These are phyloP conservation scores for Agrotis exclamationis DNA, from an alignment of 2,888 invertebrate species.

Conservation along the genomic window DNA sequence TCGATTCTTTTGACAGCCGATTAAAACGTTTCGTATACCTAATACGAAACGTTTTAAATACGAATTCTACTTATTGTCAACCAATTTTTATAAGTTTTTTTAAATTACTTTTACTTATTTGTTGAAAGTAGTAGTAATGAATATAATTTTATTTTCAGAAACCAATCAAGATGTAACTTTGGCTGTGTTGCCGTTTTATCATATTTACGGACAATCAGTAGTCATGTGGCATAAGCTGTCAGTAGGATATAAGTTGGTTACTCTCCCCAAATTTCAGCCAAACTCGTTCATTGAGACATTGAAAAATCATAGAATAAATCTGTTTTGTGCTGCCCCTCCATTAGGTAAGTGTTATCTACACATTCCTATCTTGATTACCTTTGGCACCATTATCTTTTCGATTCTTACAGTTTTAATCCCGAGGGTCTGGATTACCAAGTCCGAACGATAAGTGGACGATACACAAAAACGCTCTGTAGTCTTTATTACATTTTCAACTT, in stretches of 20 bases:
- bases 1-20: too few relatives aligned
- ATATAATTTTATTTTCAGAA: conserved; percentile 72
- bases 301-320: conserved; percentile 90
- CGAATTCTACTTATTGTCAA: too few relatives aligned
- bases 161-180: conserved; percentile 91
- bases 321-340: conserved; percentile 94
- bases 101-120: too few relatives aligned
- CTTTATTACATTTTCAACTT: too few relatives aligned
- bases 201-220: conserved; percentile 93
- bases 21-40: too few relatives aligned
- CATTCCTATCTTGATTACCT: not conserved
- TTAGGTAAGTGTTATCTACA: conserved; percentile 87
- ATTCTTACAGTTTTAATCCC: not conserved
- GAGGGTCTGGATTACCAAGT: too few relatives aligned
- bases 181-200: conserved; percentile 94
- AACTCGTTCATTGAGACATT: conserved; percentile 92
- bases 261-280: conserved; percentile 94
- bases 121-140: too few relatives aligned
- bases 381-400: too few relatives aligned
- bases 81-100: too few relatives aligned
- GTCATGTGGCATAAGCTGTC: conserved; percentile 90
- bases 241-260: conserved; percentile 92
- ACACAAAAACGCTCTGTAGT: too few relatives aligned
- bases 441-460: too few relatives aligned
- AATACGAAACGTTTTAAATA: too few relatives aligned